phyloP scores from a whole-genome alignment of 2,888 invertebrate species.

The Matsumyia berberina region DNA sequence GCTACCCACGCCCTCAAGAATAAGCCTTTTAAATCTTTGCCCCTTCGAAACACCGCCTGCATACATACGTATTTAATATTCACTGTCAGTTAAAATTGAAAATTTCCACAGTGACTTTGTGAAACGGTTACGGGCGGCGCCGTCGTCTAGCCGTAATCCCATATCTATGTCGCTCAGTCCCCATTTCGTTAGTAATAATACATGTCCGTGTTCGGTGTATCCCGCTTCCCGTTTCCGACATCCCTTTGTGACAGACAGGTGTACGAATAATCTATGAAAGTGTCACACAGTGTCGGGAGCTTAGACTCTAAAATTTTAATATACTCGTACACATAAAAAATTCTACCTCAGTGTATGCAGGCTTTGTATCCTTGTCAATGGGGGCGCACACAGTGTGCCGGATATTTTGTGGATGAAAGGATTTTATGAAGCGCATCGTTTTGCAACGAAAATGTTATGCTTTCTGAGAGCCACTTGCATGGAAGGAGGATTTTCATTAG shows the following conservation, averaged over 20 bases:
- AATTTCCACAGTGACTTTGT: constrained; percentile 55
- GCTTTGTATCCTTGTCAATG: background rate
- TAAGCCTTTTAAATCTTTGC: background rate
- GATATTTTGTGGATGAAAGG: constrained; percentile 4
- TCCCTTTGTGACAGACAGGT: constrained; percentile 49
- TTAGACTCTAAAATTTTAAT: constrained; percentile 34
- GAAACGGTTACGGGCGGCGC: constrained; percentile 46
- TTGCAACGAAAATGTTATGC: background rate
- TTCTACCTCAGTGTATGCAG: background rate
- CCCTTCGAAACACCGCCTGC: background rate
- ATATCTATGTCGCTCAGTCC: constrained; percentile 50
- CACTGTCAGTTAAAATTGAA: constrained; percentile 60
- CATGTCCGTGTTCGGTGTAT: background rate
- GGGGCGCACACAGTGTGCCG: background rate
- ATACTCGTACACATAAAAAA: background rate
- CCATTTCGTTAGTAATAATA: constrained; percentile 17
- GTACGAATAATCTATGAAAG: constrained; percentile 48
- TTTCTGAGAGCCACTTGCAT: background rate
- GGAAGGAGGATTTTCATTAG: constrained; percentile 6
- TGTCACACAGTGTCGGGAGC: constrained; percentile 28
- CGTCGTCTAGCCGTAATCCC: constrained; percentile 52
- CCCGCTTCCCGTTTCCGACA: background rate
- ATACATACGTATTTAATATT: constrained; percentile 20
- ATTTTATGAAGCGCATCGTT: constrained; percentile 16
- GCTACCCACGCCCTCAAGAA: background rate